phyloP scores from a whole-genome alignment of 1,140 invertebrate genomes.

The Aricia agestis region DNA sequence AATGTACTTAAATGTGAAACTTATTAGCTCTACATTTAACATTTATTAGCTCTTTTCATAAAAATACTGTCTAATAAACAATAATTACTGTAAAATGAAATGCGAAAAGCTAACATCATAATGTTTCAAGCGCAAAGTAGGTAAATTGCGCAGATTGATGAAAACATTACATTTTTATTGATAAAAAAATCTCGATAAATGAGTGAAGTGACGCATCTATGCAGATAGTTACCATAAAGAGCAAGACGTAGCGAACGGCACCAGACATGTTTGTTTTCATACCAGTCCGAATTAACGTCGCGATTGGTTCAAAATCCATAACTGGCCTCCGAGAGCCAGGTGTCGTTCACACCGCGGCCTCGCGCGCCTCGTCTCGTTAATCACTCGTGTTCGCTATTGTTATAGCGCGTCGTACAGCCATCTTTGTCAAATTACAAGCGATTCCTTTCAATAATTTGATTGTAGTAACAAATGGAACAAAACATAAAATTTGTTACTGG shows the following conservation, averaged over 20 bases:
- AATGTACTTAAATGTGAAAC: not conserved
- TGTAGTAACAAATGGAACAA: slow-evolving; percentile 66
- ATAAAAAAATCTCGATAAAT: slow-evolving; percentile 50
- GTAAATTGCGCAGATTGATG: slow-evolving; percentile 52
- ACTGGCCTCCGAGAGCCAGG: slow-evolving; percentile 75
- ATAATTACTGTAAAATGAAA: too few species aligned
- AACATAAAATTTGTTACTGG: slow-evolving; percentile 53
- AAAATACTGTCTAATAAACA: too few species aligned
- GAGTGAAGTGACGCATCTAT: slow-evolving; percentile 56
- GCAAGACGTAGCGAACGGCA: slow-evolving; percentile 63
- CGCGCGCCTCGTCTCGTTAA: slow-evolving; percentile 76
- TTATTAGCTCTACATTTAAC: not conserved
- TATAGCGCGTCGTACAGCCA: slow-evolving; percentile 73
- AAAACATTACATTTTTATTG: slow-evolving; percentile 62
- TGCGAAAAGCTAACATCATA: slow-evolving; percentile 19
- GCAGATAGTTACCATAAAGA: slow-evolving; percentile 56
- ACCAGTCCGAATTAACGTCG: slow-evolving; percentile 75
- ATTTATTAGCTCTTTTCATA: too few species aligned
- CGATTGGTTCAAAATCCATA: slow-evolving; percentile 77
- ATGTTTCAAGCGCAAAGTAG: slow-evolving; percentile 29
- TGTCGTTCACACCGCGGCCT: slow-evolving; percentile 77
- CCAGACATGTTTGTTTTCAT: slow-evolving; percentile 75
- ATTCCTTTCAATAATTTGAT: slow-evolving; percentile 69
- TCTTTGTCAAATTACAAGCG: slow-evolving; percentile 74
- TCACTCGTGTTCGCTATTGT: slow-evolving; percentile 75